A percentile compares a stretch with the other conserved stretches of the same genome.
Conservation (phyloP, 2,888 invertebrate genomes). For the Leucophora obtusa region DNA sequence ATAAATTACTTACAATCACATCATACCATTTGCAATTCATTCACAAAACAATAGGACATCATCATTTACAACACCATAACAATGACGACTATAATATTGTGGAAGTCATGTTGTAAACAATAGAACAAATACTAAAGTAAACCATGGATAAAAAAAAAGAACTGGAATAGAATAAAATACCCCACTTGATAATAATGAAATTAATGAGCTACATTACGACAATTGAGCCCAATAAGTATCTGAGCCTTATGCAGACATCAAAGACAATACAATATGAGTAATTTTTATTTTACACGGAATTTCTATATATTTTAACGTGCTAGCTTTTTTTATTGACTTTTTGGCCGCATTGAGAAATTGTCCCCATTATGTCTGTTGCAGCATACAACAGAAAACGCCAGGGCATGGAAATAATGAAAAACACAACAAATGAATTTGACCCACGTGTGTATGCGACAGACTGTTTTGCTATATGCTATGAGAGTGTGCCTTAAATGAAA, state of each 20-base stretch:
- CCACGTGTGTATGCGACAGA: slow-evolving; percentile 62
- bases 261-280: slow-evolving; percentile 28
- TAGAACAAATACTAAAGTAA: slow-evolving; percentile 46
- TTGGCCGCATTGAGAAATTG: slow-evolving; percentile 60
- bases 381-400: slow-evolving; percentile 44
- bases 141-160: slow-evolving; percentile 28
- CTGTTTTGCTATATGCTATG: slow-evolving; percentile 7
- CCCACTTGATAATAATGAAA: slow-evolving; percentile 65
- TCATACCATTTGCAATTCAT: slow-evolving; percentile 46
- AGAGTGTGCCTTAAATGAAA: slow-evolving; percentile 26
- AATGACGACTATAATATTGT: slow-evolving; percentile 30
- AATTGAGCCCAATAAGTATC: slow-evolving; percentile 39
- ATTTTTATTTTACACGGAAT: slow-evolving; percentile 50
- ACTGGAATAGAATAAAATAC: slow-evolving; percentile 39
- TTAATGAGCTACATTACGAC: slow-evolving; percentile 65
- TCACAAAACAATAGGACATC: slow-evolving; percentile 51
- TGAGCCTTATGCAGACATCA: slow-evolving; percentile 1
- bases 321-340: slow-evolving; percentile 52
- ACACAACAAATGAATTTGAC: slow-evolving; percentile 60
- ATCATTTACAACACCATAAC: slow-evolving; percentile 43
- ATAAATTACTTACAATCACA: slow-evolving; percentile 54
- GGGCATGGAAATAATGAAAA: slow-evolving; percentile 4
- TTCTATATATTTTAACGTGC: slow-evolving; percentile 14
- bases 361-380: slow-evolving; percentile 59
- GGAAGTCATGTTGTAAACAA: slow-evolving; percentile 30